Conservation (phyloP, 2,888 invertebrate species). For the Drosophila emarginata region DNA sequence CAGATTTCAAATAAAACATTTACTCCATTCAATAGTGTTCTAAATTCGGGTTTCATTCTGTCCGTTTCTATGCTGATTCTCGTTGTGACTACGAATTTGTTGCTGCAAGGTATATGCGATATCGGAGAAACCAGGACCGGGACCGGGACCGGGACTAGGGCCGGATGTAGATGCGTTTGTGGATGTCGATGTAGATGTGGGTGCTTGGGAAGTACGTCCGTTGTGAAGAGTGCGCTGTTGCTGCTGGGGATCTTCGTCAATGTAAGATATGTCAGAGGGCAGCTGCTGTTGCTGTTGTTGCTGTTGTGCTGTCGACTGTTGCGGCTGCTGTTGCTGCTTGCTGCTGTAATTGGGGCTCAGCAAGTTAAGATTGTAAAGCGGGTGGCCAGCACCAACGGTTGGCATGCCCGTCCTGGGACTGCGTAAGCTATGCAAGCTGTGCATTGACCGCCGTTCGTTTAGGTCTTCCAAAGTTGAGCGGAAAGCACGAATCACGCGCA, state of each 20-base stretch:
- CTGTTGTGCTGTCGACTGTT: slow-evolving; percentile 50
- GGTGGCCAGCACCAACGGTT: slow-evolving; percentile 53
- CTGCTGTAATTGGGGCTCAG: slow-evolving; percentile 72
- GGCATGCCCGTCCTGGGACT: slow-evolving; percentile 88
- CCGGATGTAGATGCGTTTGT: slow-evolving; percentile 22
- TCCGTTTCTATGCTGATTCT: slow-evolving; percentile 43
- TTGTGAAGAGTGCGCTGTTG: slow-evolving; percentile 55
- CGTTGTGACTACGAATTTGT: slow-evolving; percentile 26
- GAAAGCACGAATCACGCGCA: slow-evolving; percentile 99
- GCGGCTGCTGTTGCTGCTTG: slow-evolving; percentile 54
- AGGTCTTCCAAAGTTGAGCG: slow-evolving; percentile 99
- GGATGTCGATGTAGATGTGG: slow-evolving; percentile 9
- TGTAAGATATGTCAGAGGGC: slow-evolving; percentile 88
- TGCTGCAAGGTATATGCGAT: slow-evolving; percentile 51
- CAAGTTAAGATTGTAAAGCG: slow-evolving; percentile 78
- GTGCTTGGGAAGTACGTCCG: slow-evolving; percentile 45
- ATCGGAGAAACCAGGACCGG: slow-evolving; percentile 42
- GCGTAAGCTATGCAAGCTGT: slow-evolving; percentile 97
- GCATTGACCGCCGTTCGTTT: slow-evolving; percentile 99
- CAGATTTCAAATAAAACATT: not conserved
- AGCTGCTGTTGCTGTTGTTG: slow-evolving; percentile 58
- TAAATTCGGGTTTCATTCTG: slow-evolving; percentile 73
- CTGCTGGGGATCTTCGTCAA: slow-evolving; percentile 85
- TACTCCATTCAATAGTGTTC: slow-evolving; percentile 1
- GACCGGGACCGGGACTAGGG: slow-evolving; percentile 14